Evolutionary conservation across 2,888 invertebrate genomes (phyloP), one percentile per base, ranked within the genome.

Genomic region (Dichetophora obliterata): DNA sequence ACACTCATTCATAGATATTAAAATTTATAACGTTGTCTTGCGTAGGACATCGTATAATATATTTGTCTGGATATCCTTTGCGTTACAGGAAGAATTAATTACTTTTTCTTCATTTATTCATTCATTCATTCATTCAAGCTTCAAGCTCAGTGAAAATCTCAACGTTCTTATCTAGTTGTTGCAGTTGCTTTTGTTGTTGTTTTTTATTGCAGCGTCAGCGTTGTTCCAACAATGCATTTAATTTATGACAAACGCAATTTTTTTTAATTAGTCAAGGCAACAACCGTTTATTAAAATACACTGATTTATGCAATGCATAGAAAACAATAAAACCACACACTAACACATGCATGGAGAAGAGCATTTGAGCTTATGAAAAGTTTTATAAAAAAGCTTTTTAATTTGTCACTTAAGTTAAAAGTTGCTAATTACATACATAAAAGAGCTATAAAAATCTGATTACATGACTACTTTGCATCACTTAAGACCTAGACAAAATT

Each of bases 1-100:
- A 31, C 22, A 37, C 37, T 6, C 6, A 6, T 37, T 5, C 31
- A 31, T 31, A 27, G n/a, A 52, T 16, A 37, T 54, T 22, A 27
- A 72, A 48, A 72, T 61, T 59, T 61, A 71, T 57, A 59, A 37
- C 19, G 8, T 43, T 59, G 16, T 48, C n/a, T 61, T 31, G 11
- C 59, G 61, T 31, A 61, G 43, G 48, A 16, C 50, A n/a, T 61
- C n/a, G 61, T 59, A 43, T 59, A 59, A 59, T 61, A 72, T 72
- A 61, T 61, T 61, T 61, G 72, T 61, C 72, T 72, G 72, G 72
- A 48, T 61, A 61, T 59, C 59, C 72, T 57, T 31, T 57, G 59
- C 57, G 24, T 57, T 37, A 22, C 71, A 5, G 34, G 27, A 11
- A 31, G 27, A 72, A 72, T 72, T 72, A 72, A 72, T 72, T 72